Evolutionary conservation across 2,797 vertebrate genomes (phyloP).

Genomic region (Macrochelys suwanniensis): DNA sequence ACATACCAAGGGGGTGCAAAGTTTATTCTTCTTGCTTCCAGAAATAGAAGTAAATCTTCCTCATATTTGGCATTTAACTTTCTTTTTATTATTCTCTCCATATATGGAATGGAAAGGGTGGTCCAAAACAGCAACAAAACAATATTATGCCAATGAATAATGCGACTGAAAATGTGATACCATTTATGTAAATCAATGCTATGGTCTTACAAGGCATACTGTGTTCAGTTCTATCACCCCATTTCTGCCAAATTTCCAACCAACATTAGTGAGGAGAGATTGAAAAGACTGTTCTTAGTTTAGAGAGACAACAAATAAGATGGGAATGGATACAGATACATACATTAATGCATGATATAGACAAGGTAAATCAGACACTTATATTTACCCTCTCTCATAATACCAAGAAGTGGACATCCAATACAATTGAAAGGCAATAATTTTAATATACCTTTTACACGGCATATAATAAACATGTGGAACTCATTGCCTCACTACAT

Average conservation of each 20-base stretch:
- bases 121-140: not conserved
- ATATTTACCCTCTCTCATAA: not conserved
- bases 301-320: not conserved
- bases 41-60: not conserved
- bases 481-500: constrained; percentile 5
- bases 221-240: not conserved
- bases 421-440: not conserved
- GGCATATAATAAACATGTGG: not conserved
- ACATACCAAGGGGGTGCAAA: not conserved
- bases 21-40: not conserved
- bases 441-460: not conserved
- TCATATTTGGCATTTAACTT: not conserved
- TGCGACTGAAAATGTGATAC: not conserved
- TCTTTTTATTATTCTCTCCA: not conserved
- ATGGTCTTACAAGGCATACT: not conserved
- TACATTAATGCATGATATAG: not conserved
- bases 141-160: not conserved
- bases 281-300: not conserved
- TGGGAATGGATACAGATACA: not conserved
- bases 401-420: not conserved
- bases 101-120: not conserved
- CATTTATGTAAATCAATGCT: not conserved
- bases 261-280: not conserved
- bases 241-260: not conserved
- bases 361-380: not conserved